Evolutionary conservation across 2,113 vertebrate species (phyloP).

Genomic region (Verasper variegatus): DNA sequence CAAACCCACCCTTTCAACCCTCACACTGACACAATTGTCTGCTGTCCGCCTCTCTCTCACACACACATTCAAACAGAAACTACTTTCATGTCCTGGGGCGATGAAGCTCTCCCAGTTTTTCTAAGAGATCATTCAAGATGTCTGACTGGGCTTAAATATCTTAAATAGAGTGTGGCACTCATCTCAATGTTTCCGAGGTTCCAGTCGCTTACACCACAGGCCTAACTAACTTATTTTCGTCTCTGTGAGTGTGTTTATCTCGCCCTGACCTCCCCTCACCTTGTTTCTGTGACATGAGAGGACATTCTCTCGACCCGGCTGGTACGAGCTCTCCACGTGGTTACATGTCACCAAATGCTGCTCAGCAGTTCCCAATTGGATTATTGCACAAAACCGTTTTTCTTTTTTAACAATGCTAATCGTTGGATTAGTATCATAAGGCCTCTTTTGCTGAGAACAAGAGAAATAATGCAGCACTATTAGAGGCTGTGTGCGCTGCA

Average conservation of each 20-base stretch:
- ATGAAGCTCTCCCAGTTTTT: background rate
- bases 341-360: conserved; percentile 32
- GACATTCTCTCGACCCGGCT: background rate
- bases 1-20: conserved; percentile 35
- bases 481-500: background rate
- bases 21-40: conserved; percentile 62
- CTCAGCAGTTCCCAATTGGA: conserved; percentile 54
- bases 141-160: background rate
- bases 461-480: conserved; percentile 47
- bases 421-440: conserved; percentile 70
- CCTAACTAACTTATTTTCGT: background rate
- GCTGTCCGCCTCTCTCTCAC: background rate
- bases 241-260: conserved; percentile 7
- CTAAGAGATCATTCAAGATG: background rate
- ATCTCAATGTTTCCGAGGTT: background rate
- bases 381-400: conserved; percentile 48
- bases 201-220: background rate
- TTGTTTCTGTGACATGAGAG: too few relatives aligned
- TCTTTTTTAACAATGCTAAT: conserved; percentile 61
- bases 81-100: background rate
- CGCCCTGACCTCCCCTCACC: background rate
- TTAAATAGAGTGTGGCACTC: too few relatives aligned
- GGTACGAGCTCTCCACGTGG: conserved; percentile 27
- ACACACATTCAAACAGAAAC: conserved; percentile 7
- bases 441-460: conserved; percentile 46